Evolutionary conservation across 2,797 vertebrate genomes (phyloP).

Genomic region (Mormyrops attenuatus): DNA sequence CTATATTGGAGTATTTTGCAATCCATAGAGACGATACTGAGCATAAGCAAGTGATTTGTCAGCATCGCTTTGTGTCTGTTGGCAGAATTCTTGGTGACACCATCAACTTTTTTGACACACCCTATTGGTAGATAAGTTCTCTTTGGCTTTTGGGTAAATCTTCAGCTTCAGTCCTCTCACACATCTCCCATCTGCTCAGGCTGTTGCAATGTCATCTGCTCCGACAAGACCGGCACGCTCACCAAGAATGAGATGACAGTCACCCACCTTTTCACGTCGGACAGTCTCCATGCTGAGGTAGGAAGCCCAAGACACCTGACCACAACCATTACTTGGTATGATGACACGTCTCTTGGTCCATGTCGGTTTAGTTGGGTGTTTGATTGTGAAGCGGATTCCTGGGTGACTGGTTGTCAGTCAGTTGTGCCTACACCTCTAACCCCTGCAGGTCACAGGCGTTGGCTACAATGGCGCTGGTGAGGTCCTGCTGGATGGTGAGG

Average conservation of each 20-base stretch:
- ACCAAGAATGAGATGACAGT: constrained; percentile 99
- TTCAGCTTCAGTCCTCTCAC: background rate
- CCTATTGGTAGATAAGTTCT: background rate
- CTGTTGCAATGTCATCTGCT: constrained; percentile 97
- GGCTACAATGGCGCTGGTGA: constrained; percentile 90
- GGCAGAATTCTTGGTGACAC: background rate
- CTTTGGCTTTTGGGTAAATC: background rate
- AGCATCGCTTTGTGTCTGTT: background rate
- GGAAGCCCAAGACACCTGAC: background rate
- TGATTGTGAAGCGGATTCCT: background rate
- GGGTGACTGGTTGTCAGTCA: background rate
- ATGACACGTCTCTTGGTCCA: background rate
- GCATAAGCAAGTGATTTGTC: background rate
- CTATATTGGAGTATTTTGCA: background rate
- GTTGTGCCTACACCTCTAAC: background rate
- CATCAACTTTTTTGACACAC: background rate
- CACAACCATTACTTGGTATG: no score
- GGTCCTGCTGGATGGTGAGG: constrained; percentile 77
- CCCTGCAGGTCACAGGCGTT: constrained; percentile 83
- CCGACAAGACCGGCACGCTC: constrained; percentile 94
- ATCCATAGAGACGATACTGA: background rate
- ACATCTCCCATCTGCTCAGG: constrained; percentile 53
- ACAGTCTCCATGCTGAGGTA: constrained; percentile 88
- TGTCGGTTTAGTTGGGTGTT: background rate
- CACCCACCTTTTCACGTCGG: constrained; percentile 86